Base-by-base conservation (phyloP, 2,797 vertebrate species). In the Amazona ochrocephala region DNA sequence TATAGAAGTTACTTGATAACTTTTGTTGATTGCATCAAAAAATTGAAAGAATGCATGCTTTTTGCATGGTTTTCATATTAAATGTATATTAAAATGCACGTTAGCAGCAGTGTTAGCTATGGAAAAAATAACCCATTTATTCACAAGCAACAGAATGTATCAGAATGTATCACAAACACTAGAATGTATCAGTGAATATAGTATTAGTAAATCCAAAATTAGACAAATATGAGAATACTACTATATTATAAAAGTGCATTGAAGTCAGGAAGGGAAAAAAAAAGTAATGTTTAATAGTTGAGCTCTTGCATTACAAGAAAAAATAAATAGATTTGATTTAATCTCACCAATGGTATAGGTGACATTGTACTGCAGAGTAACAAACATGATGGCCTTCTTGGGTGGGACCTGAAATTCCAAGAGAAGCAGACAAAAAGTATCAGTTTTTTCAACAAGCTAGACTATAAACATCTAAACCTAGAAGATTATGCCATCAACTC, bases 331-430 rank as follows among this genome's bases (percentile, higher is more conserved):
- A 71, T 42, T 58, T 62, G 10, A 23, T 70, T 74, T 73, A 27
- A 50, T 84, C 98, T 98, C 95, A 98, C 98, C 98, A 56, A 95
- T 95, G 80, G 96, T 97, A 93, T 98, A 98, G 37, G 98, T 98
- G 45, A 98, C 98, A 71, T 98, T 99, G 96, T 98, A 98, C 96
- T 98, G 98, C 89, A 99, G 97, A 64, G 98, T 98, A 96, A 98
- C 98, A 97, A 98, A 99, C 98, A 98, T 98, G 88, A 98, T 97
- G 82, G 98, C 96, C 45, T 97, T 98, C 96, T 98, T 98, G 42
- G 98, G 98, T 41, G 98, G 98, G 85, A 97, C 98, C 98, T 98
- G 95, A 37, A 97, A 97, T 60, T 93, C 81, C 93, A 86, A 77
- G 64, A 73, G 65, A 76, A 84, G 61, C 54, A 80, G 74, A 34